Base-by-base conservation (phyloP, 2,797 vertebrate species). In the Sciaenops ocellatus region DNA sequence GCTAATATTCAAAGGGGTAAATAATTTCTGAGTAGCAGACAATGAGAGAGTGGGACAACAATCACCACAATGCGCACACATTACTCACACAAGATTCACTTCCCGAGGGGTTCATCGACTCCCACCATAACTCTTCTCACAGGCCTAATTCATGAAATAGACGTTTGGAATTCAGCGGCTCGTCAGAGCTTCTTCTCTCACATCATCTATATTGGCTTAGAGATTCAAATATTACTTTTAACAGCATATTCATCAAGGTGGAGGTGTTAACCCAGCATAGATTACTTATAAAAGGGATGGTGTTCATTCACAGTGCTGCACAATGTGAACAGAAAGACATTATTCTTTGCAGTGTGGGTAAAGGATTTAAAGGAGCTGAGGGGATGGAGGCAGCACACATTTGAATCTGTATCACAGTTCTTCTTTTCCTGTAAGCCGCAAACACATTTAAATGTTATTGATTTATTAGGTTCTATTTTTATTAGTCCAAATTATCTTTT, bases 1-100 rank as follows among this genome's bases (percentile, higher is more conserved):
- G 87, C 89, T 91, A 90, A 91, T 90, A 92, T 90, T 92, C 74
- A 80, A 28, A 64, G 78, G 76, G 84, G 83, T 85, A 76, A 89
- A 92, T 92, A 71, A 89, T 89, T 87, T 69, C 76, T 41, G 69
- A 79, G 71, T 44, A 63, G 77, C 80, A 90, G 83, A 90, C 92
- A 89, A 83, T 77, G 79, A 89, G 80, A 69, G 75, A 80, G 81
- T 70, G 72, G 88, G 85, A 86, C 87, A 86, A 82, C 83, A 88
- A 73, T 85, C 75, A 55, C 70, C 71, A 83, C 65, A 63, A 85
- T 79, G 82, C 8, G 62, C 69, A 71, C 61, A 79, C 78, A 90
- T 90, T 76, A 79, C 79, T 89, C 86, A 92, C 65, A 38, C 17
- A 59, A 78, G 73, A 79, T 82, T 68, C 79, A 78, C 74, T 80